These are phyloP conservation scores for Drosophila pallidifrons DNA, from an alignment of 1,140 invertebrate genomes.

Conservation along the genomic window DNA sequence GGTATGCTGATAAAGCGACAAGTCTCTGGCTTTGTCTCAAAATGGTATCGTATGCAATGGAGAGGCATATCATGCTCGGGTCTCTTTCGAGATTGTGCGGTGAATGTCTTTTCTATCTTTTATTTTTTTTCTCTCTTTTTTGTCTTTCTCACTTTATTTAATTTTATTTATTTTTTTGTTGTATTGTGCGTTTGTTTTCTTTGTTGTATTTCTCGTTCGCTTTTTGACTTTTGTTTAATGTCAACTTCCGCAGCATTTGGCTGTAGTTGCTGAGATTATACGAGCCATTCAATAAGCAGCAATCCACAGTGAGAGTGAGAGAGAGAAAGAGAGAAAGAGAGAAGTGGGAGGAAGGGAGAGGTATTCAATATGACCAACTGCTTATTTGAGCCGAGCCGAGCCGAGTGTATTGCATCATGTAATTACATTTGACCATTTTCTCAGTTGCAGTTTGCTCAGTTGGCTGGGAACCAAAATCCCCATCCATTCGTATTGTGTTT, in stretches of 20 bases:
- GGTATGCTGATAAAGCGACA: slow-evolving; percentile 9
- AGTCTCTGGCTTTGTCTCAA: neutral
- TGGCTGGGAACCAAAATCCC: slow-evolving; percentile 32
- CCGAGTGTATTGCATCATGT: slow-evolving; percentile 24
- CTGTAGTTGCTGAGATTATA: slow-evolving; percentile 15
- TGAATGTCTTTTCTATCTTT: slow-evolving; percentile 61
- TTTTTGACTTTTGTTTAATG: slow-evolving; percentile 49
- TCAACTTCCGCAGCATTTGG: slow-evolving; percentile 54
- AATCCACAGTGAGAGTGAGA: neutral
- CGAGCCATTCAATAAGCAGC: slow-evolving; percentile 20
- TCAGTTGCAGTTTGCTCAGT: slow-evolving; percentile 8
- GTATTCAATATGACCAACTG: slow-evolving; percentile 39
- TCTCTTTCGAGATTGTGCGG: slow-evolving; percentile 19
- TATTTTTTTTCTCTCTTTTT: slow-evolving; percentile 40
- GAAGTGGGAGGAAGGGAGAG: neutral
- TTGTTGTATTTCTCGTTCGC: slow-evolving; percentile 20
- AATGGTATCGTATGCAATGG: slow-evolving; percentile 19
- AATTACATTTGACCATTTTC: slow-evolving; percentile 48
- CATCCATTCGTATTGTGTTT: slow-evolving; percentile 38
- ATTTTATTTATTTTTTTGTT: slow-evolving; percentile 66
- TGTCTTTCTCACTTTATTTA: slow-evolving; percentile 57
- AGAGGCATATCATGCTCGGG: slow-evolving; percentile 25
- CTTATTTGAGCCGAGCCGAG: slow-evolving; percentile 15
- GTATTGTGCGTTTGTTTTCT: slow-evolving; percentile 35
- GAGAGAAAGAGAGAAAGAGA: neutral